Conservation (phyloP, 2,797 vertebrate genomes). For the Lemur catta region DNA sequence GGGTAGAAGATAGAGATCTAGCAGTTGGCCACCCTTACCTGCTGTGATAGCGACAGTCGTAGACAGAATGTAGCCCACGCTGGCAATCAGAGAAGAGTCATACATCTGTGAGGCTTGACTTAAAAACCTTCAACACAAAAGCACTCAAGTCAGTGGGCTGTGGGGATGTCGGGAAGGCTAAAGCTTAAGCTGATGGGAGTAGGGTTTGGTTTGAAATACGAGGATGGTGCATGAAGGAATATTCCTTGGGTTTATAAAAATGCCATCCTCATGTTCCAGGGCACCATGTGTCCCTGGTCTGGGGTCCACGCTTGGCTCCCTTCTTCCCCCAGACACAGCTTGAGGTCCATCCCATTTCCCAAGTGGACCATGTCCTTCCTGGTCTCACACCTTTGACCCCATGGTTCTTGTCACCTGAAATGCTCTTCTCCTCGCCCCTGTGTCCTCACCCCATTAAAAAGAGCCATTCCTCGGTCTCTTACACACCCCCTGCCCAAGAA, state of each 20-base stretch:
- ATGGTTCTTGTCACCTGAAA: not conserved
- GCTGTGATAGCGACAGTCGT: constrained; percentile 89
- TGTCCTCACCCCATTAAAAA: not conserved
- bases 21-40: constrained; percentile 84
- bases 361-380: fast-evolving
- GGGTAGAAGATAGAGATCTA: not conserved
- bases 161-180: fast-evolving
- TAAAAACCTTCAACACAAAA: constrained; percentile 89
- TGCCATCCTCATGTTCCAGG: not conserved
- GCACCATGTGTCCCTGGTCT: fast-evolving
- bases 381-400: no score
- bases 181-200: fast-evolving
- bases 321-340: not conserved
- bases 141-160: constrained; percentile 31
- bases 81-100: constrained; percentile 92
- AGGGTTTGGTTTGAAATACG: fast-evolving
- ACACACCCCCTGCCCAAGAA: not conserved
- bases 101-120: constrained; percentile 92
- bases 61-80: constrained; percentile 93
- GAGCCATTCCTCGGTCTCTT: not conserved
- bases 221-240: not conserved
- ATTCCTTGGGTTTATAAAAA: not conserved
- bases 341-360: not conserved
- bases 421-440: not conserved
- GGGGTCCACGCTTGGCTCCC: not conserved